These are phyloP conservation scores for Scotopteryx bipunctaria DNA, from an alignment of 2,888 invertebrate species.

Conservation along the genomic window DNA sequence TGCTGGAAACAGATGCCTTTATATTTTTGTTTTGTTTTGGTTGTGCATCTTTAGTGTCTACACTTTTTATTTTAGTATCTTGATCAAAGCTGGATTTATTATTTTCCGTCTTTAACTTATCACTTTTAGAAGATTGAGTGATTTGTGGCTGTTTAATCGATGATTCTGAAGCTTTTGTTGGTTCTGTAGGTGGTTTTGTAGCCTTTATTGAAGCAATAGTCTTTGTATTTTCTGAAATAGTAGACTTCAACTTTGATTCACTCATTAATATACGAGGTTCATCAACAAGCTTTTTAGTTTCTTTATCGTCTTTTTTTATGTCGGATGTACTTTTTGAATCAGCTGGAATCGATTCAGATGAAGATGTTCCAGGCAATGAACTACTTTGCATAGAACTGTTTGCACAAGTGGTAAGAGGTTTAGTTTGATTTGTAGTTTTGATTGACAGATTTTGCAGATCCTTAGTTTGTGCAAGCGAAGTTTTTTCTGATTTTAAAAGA, in stretches of 20 bases:
- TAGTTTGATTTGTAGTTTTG: constrained; percentile 2
- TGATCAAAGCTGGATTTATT: neutral
- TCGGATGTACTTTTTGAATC: constrained; percentile 15
- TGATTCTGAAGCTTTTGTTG: constrained; percentile 12
- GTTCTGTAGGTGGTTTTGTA: constrained; percentile 8
- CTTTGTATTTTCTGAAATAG: constrained; percentile 16
- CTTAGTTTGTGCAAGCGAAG: constrained; percentile 16
- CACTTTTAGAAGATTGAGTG: constrained; percentile 12
- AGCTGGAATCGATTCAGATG: constrained; percentile 10
- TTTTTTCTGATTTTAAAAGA: constrained; percentile 1
- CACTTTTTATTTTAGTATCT: neutral
- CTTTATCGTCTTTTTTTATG: constrained; percentile 13
- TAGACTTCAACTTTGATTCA: constrained; percentile 18
- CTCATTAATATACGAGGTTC: constrained; percentile 20
- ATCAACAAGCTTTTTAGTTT: constrained; percentile 21
- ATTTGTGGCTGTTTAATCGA: constrained; percentile 9
- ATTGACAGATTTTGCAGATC: constrained; percentile 1
- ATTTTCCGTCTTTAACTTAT: constrained; percentile 8
- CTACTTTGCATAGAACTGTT: constrained; percentile 14
- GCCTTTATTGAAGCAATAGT: constrained; percentile 19
- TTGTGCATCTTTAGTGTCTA: constrained; percentile 1
- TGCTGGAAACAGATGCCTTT: constrained; percentile 13
- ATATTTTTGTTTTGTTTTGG: constrained; percentile 8
- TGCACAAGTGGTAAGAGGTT: constrained; percentile 7
- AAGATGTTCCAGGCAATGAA: constrained; percentile 13